Evolutionary conservation across 2,888 invertebrate species (phyloP), one percentile per base, ranked within the genome.

Genomic region (Trachelus iudaicus): DNA sequence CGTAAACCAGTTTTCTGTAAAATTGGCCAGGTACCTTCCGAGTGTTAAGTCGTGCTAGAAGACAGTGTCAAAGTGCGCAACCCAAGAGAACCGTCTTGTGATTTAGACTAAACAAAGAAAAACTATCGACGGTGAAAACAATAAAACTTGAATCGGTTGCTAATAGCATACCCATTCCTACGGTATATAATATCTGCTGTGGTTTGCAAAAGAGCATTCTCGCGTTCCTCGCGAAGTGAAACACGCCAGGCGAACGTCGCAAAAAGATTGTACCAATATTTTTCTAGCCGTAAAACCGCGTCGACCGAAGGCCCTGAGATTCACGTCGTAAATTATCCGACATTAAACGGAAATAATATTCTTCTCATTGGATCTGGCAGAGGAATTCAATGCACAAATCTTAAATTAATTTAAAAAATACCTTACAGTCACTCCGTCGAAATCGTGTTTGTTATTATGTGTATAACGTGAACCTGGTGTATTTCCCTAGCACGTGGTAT

Each of bases 241-340:
- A 71, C 71, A 34, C 31, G 71, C 6, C 71, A 71, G 30, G 33
- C 71, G 56, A 68, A 34, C 73, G 77, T 77, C 77, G 77, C 77
- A 73, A 73, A 77, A 77, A 30, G 77, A 34, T 77, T 74, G 13
- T 33, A 74, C 74, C 68, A 77, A 77, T 77, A 77, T 77, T 74
- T 74, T 73, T 37, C 69, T 37, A 77, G 74, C 74, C 69, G 77
- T 77, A 77, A 75, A 71, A 71, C 71, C 31, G 31, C 71, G 71
- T 71, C 33, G 3, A 31, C 33, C 11, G 71, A 31, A 71, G 33
- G 31, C 71, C 33, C 33, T 4, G 34, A 34, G 33, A 71, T 31
- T 23, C 33, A 34, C 33, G 13, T 71, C 31, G 71, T 71, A 71
- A 71, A 71, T 71, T 71, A 71, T 0, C 71, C 31, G 31, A n/a